Base-by-base conservation (phyloP, 2,888 invertebrate genomes). In the Drosophila vallismaia region DNA sequence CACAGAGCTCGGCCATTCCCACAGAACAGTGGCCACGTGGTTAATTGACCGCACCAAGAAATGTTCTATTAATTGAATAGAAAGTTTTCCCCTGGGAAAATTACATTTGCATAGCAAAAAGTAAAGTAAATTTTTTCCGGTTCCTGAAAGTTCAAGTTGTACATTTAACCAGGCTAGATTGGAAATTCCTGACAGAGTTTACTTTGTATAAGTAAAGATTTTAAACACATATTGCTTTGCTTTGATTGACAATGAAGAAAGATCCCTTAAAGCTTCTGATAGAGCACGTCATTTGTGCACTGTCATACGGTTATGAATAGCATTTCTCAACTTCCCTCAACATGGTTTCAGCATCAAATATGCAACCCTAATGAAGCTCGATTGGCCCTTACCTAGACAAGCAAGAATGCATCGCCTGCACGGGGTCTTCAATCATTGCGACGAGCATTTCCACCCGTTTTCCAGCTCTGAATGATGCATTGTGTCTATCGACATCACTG, bases 1-100 rank as follows among this genome's bases (percentile, higher is more conserved):
- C 38, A 1, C 3, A 38, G 6, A 4, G 14, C 8, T 14, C 14
- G 3, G 2, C 48, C 10, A 1, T 8, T 3, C 24, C 60, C 60
- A 24, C 60, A 44, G 42, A 9, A 4, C 14, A 29, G 52, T 58
- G 52, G 49, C 42, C 59, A 69, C 42, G 50, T 73, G 76, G 76
- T 84, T 81, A 86, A 86, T 81, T 81, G 85, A 81, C 81, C 76
- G 72, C 74, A 67, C 29, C 46, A 29, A 38, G 59, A 36, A 48
- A 70, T 60, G 58, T 67, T 59, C 58, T 62, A 74, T 79, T 79
- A 84, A 79, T 79, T 84, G 73, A 75, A 84, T 67, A 64, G 69
- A 79, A 80, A 53, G 75, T 80, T 70, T 64, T 64, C 58, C 14
- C 59, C 44, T 12, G 14, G 42, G n/a, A 31, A 50, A 51, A 60